Conservation (phyloP, 2,797 vertebrate species). For the Melanogrammus aeglefinus region DNA sequence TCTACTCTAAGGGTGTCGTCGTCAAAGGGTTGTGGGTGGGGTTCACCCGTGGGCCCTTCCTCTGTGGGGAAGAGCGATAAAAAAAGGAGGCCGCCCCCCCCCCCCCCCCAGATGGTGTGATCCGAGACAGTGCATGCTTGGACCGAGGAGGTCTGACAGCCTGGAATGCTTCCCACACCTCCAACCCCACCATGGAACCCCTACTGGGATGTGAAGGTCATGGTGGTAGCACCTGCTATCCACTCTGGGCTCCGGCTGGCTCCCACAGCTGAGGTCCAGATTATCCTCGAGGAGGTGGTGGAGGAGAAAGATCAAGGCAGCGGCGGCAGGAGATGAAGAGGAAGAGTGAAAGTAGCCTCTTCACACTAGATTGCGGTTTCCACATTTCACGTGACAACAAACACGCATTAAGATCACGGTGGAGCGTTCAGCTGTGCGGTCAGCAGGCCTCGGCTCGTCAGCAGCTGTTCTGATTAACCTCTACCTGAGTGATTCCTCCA, state of each 20-base stretch:
- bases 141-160: slow-evolving; percentile 56
- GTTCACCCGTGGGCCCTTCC: slow-evolving; percentile 45
- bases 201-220: slow-evolving; percentile 54
- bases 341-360: slow-evolving; percentile 1
- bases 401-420: not conserved
- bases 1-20: slow-evolving; percentile 23
- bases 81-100: slow-evolving; percentile 26
- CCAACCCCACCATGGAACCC: not conserved
- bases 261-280: slow-evolving; percentile 64
- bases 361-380: not conserved
- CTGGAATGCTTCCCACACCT: slow-evolving; percentile 55
- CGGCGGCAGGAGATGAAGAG: not conserved
- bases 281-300: slow-evolving; percentile 17
- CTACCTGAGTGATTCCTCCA: not conserved
- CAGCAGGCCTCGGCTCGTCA: not conserved
- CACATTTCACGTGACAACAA: not conserved
- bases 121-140: slow-evolving; percentile 58
- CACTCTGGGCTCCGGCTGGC: slow-evolving; percentile 46
- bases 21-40: slow-evolving; percentile 58
- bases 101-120: slow-evolving; percentile 63
- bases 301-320: slow-evolving; percentile 57
- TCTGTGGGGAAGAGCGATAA: slow-evolving; percentile 36
- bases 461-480: not conserved
- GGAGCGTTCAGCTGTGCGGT: not conserved
- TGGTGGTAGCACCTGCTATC: slow-evolving; percentile 65